phyloP scores from a whole-genome alignment of 2,797 vertebrate species.

The Hoplostethus mediterraneus region DNA sequence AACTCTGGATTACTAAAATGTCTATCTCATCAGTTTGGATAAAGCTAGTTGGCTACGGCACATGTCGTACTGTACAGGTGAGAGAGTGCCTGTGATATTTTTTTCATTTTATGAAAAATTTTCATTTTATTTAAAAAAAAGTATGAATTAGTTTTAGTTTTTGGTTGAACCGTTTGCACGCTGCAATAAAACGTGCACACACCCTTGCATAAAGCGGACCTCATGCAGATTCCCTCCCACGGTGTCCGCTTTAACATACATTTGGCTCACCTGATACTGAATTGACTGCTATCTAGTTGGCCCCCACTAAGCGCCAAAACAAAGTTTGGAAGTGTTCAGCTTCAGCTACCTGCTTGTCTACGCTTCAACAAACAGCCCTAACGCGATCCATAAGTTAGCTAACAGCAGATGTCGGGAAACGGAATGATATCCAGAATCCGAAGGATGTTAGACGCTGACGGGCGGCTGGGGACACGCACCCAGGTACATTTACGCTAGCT shows the following conservation, averaged over 20 bases:
- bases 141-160: too few relatives aligned
- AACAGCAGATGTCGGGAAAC: constrained; percentile 53
- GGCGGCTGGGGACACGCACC: not conserved
- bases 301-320: constrained; percentile 5
- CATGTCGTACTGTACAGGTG: too few relatives aligned
- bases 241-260: not conserved
- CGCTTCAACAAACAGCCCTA: accelerated
- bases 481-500: constrained; percentile 42
- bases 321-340: not conserved
- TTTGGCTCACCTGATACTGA: constrained; percentile 4
- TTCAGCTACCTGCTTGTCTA: accelerated
- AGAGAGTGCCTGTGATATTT: too few relatives aligned
- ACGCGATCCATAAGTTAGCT: accelerated
- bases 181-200: too few relatives aligned
- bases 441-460: constrained; percentile 20
- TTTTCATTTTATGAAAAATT: too few relatives aligned
- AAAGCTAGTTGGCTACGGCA: too few relatives aligned
- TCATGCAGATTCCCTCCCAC: too few relatives aligned
- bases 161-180: too few relatives aligned
- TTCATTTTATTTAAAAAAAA: too few relatives aligned
- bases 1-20: too few relatives aligned
- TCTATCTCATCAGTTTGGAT: too few relatives aligned
- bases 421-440: constrained; percentile 30
- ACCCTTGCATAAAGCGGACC: too few relatives aligned
- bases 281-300: not conserved